Evolutionary conservation across 2,888 invertebrate species (phyloP).

Genomic region (Desoria tigrina): DNA sequence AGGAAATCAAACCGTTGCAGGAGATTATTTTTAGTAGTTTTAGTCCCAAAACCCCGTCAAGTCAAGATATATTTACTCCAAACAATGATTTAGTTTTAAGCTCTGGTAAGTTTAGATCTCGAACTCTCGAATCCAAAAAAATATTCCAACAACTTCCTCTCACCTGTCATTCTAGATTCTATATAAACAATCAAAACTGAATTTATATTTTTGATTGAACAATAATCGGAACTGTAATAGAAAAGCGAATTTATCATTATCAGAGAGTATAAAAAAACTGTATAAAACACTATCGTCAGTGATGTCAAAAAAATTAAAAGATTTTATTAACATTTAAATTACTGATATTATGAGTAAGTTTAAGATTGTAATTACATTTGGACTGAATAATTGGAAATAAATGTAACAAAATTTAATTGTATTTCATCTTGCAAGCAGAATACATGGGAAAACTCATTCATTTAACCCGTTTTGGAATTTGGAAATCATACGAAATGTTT

Average conservation of each 20-base stretch:
- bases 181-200: slow-evolving; percentile 1
- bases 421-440: slow-evolving; percentile 36
- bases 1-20: no score
- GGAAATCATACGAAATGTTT: neutral
- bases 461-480: neutral
- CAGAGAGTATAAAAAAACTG: slow-evolving; percentile 12
- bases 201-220: slow-evolving; percentile 8
- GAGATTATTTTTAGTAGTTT: no score
- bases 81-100: no score
- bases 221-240: neutral
- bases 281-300: slow-evolving; percentile 11
- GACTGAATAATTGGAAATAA: slow-evolving; percentile 48
- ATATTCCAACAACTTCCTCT: neutral
- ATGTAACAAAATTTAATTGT: slow-evolving; percentile 50
- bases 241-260: no score
- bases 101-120: no score
- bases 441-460: neutral
- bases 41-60: no score
- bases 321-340: slow-evolving; percentile 17
- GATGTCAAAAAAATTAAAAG: neutral
- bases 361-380: slow-evolving; percentile 34
- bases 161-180: neutral
- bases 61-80: no score
- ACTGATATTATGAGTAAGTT: slow-evolving; percentile 14
- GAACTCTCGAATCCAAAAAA: no score